Conservation (phyloP, 1,140 invertebrate species). For the Anoplolepis gracilipes region DNA sequence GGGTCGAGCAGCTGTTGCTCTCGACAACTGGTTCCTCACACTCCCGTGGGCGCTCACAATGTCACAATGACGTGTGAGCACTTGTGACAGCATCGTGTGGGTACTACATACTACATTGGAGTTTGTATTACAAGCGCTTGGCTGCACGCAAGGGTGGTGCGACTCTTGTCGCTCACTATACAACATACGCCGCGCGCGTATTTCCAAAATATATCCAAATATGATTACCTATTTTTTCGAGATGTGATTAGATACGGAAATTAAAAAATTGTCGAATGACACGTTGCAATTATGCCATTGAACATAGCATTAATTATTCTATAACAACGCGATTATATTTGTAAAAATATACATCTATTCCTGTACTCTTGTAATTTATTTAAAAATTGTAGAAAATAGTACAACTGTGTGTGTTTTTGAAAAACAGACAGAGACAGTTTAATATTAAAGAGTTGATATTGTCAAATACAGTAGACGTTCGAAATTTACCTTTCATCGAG, state of each 20-base stretch:
- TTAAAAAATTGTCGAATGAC: neutral
- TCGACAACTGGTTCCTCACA: conserved; percentile 81
- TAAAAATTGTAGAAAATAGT: neutral
- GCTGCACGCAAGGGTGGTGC: conserved; percentile 80
- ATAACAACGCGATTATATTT: neutral
- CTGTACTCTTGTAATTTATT: neutral
- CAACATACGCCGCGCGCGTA: conserved; percentile 68
- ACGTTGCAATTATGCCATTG: neutral
- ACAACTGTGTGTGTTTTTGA: neutral
- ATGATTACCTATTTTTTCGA: conserved; percentile 25
- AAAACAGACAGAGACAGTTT: neutral
- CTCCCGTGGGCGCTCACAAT: conserved; percentile 81
- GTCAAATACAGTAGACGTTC: neutral
- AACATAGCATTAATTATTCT: neutral
- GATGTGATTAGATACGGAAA: neutral
- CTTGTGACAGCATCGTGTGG: conserved; percentile 83
- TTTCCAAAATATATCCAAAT: conserved; percentile 64
- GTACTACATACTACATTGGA: conserved; percentile 78
- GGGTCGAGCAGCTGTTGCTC: conserved; percentile 84
- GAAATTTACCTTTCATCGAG: conserved; percentile 19
- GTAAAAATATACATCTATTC: too few relatives aligned
- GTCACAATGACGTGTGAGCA: conserved; percentile 84
- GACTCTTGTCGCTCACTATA: conserved; percentile 81
- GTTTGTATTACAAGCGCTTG: conserved; percentile 83
- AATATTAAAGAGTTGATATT: neutral